phyloP scores from a whole-genome alignment of 2,113 vertebrate genomes.

The Psittacara wagleri region DNA sequence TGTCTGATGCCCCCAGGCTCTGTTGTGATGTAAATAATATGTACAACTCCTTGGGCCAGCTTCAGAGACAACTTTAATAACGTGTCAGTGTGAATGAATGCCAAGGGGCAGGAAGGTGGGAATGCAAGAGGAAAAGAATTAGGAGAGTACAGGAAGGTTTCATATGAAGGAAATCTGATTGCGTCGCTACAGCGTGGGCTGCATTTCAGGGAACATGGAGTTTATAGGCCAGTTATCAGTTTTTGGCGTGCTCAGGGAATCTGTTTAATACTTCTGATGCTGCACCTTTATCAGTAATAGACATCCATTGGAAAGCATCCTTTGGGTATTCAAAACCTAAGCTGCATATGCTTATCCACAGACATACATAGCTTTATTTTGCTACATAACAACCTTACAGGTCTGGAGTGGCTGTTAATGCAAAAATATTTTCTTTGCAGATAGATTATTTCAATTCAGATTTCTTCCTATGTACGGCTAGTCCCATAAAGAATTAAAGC shows the following conservation, averaged over 20 bases:
- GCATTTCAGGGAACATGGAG: background rate
- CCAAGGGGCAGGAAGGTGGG: slow-evolving; percentile 13
- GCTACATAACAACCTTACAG: background rate
- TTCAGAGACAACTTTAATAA: slow-evolving; percentile 44
- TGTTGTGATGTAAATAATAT: slow-evolving; percentile 56
- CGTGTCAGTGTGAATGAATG: background rate
- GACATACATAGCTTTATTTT: background rate
- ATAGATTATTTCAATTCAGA: background rate
- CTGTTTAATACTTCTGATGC: background rate
- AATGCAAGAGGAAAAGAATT: background rate
- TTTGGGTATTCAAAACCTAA: background rate
- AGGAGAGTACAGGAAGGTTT: background rate
- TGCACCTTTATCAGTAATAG: background rate
- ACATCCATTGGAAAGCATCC: background rate
- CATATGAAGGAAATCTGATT: background rate
- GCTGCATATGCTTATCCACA: background rate
- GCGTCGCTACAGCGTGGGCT: background rate
- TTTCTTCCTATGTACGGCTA: background rate
- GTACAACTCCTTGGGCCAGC: background rate
- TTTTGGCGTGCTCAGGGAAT: background rate
- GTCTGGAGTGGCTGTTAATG: background rate
- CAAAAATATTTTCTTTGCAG: background rate
- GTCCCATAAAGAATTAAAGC: background rate
- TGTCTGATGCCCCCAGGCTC: background rate
- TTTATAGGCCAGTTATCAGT: background rate